Base-by-base conservation (phyloP, 1,140 invertebrate genomes). In the Varroa destructor region DNA sequence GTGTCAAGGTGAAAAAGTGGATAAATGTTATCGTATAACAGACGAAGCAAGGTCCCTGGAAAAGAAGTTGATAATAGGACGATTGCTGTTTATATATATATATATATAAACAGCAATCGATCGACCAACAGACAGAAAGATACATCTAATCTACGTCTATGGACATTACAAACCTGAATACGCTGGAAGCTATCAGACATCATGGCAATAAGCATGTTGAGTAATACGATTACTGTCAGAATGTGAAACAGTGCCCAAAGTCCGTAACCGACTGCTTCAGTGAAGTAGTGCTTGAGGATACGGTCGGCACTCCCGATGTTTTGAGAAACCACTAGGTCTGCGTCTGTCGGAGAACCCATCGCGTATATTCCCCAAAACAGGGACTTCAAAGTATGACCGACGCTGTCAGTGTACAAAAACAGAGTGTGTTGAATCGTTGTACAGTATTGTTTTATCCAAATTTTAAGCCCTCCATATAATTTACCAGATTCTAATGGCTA, bases 201-300 rank as follows among this genome's bases (percentile, higher is more conserved):
- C 76, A 87, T 87, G 3, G 87, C 87, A 74, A 89, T 87, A 43
- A 89, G 80, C 85, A 88, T 88, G 78, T 89, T 89, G 43, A 88
- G 77, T n/a, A 88, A 82, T 40, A 88, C 83, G 64, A 88, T 83
- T 54, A 88, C 85, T n/a, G 83, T 84, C 61, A 88, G 83, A 61
- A 86, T 84, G 77, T 86, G 84, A 75, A 85, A 87, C 54, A 81
- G 80, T 6, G 84, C 85, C 75, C 86, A 87, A 43, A 84, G 81
- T n/a, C 85, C 79, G 75, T 86, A 85, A 43, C 85, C 85, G 61
- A 86, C 80, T 5, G 81, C 78, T 77, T 86, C 83, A 0, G 84
- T 86, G 74, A 85, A 86, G 1, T 74, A 77, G 73, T 86, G 86
- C 43, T 81, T 76, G 74, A 46, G 56, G 1, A 58, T 70, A 79